Conservation (phyloP, 2,888 invertebrate species). For the Rotaria socialis region DNA sequence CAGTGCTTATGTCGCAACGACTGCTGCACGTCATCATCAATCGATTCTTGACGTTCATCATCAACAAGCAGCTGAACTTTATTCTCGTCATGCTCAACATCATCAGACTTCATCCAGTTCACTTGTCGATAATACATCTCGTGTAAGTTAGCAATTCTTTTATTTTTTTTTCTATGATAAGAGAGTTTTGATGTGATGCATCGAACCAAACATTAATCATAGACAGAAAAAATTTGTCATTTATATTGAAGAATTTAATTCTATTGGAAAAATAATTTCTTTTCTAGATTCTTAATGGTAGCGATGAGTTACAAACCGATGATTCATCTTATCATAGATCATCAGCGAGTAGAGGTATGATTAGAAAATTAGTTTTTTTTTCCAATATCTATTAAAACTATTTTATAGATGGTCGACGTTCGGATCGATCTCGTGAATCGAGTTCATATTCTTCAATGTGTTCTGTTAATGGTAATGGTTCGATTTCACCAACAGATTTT, state of each 20-base stretch:
- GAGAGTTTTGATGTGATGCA: neutral
- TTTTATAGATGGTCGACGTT: constrained; percentile 2
- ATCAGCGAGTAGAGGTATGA: neutral
- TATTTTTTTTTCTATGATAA: neutral
- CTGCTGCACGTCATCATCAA: neutral
- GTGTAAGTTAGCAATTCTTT: neutral
- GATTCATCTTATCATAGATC: constrained; percentile 5
- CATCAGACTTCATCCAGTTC: neutral
- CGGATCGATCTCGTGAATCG: neutral
- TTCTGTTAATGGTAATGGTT: neutral
- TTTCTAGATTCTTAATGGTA: neutral
- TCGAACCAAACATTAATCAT: neutral
- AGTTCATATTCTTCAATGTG: constrained; percentile 28
- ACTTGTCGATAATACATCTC: neutral
- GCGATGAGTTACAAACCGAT: neutral
- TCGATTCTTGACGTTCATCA: constrained; percentile 22
- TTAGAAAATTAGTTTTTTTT: neutral
- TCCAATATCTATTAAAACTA: too few species aligned
- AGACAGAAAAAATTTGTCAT: too few species aligned
- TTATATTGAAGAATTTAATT: too few species aligned
- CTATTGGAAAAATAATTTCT: too few species aligned
- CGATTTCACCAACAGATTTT: neutral
- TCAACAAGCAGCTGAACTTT: neutral
- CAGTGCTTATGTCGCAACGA: neutral
- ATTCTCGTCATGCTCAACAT: constrained; percentile 16